Base-by-base conservation (phyloP, 2,888 invertebrate genomes). In the Orthonychiurus folsomi region DNA sequence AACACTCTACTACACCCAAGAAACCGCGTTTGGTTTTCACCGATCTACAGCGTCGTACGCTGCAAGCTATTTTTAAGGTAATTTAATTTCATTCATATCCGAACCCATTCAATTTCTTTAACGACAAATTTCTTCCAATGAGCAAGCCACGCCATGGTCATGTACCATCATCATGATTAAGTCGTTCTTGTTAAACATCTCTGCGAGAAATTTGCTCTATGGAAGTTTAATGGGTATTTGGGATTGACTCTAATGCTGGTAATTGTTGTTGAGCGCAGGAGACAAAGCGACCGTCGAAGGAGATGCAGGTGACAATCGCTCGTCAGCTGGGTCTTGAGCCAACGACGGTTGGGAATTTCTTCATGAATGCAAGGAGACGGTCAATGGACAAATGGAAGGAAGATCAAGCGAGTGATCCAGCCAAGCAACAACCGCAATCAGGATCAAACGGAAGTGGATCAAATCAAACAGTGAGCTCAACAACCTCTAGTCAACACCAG, bases 1-100 rank as follows among this genome's bases (percentile, higher is more conserved):
- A 91, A 79, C 81, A 81, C 73, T 76, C 77, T 59, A 76, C 89
- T 82, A 89, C 93, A 75, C 94, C 94, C 81, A 99, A 99, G 86
- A 99, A 97, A 81, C 97, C 99, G 74, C 91, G 99, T 78, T 87
- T 99, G 81, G 99, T 99, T 81, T 99, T 99, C 85, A 99, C 99
- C 77, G 99, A 99, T 83, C 92, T 99, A 77, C 99, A 99, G 84
- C 88, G 99, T 80, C 90, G 97, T 83, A 99, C 99, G 79, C 88
- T 99, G 79, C 96, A 97, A 86, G 97, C 96, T 84, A 97, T 97
- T 86, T 97, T 97, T 87, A 97, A 97, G 86, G 93, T 93, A 79
- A 65, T n/a, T n/a, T n/a, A n/a, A n/a, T n/a, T n/a, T n/a, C n/a
- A n/a, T n/a, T n/a, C n/a, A n/a, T n/a, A n/a, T n/a, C n/a, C n/a